These are phyloP conservation scores for Acyrthosiphon pisum DNA, from an alignment of 1,140 invertebrate species.

Conservation along the genomic window DNA sequence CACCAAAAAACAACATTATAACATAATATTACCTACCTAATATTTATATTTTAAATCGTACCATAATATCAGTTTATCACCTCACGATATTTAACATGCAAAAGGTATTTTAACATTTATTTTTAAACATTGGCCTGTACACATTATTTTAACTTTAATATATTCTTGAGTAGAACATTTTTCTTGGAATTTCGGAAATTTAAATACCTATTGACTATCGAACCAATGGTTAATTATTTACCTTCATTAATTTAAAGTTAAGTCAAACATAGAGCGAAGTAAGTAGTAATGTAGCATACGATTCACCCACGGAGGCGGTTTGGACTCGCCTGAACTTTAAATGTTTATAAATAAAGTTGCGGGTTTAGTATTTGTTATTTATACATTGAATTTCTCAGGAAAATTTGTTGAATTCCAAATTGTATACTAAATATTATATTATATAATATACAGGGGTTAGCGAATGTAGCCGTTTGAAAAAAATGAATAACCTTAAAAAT, in stretches of 20 bases:
- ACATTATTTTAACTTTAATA: not conserved
- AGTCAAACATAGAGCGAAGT: not conserved
- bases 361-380: not conserved
- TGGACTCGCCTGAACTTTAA: not conserved
- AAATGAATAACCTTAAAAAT: not conserved
- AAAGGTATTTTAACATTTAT: not conserved
- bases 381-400: not conserved
- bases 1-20: not conserved
- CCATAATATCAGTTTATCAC: not conserved
- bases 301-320: not conserved
- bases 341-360: not conserved
- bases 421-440: not conserved
- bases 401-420: not conserved
- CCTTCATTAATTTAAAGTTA: not conserved
- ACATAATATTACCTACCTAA: not conserved
- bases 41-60: not conserved
- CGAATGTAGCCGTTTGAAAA: not conserved
- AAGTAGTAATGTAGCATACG: not conserved
- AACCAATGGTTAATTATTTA: not conserved
- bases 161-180: not conserved
- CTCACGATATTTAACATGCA: not conserved
- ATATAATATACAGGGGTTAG: not conserved
- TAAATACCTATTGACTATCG: not conserved
- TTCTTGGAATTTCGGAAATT: not conserved
- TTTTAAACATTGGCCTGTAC: not conserved